phyloP scores from a whole-genome alignment of 2,113 vertebrate genomes.

The Eretmochelys imbricata region DNA sequence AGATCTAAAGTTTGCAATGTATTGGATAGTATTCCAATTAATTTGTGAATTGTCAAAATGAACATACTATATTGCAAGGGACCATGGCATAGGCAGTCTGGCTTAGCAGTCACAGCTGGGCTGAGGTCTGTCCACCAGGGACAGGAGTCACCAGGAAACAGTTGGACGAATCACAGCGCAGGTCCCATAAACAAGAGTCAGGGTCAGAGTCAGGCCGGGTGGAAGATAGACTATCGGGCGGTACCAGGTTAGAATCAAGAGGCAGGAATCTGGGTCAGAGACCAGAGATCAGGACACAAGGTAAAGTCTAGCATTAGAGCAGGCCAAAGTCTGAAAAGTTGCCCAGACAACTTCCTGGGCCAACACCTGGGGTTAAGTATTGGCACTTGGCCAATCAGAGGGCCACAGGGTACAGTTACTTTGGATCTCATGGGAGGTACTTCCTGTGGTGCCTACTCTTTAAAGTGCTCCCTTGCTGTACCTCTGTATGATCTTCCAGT shows the following conservation, averaged over 20 bases:
- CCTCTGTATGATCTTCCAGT: no score
- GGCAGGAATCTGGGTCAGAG: not conserved
- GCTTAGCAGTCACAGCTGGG: not conserved
- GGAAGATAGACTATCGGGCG: not conserved
- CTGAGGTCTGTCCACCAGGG: not conserved
- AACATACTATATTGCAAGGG: not conserved
- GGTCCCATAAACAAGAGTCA: not conserved
- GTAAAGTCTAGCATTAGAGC: no score
- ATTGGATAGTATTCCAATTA: accelerated
- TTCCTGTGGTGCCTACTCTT: no score
- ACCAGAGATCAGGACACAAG: not conserved
- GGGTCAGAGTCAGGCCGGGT: not conserved
- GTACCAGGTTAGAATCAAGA: not conserved
- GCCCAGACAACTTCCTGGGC: not conserved
- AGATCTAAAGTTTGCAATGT: not conserved
- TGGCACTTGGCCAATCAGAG: no score
- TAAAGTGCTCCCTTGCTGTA: no score
- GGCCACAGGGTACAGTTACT: no score
- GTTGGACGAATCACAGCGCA: not conserved
- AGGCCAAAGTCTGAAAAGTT: not conserved
- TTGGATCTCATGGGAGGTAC: no score
- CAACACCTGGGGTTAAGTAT: no score
- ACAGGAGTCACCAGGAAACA: not conserved
- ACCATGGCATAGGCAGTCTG: not conserved
- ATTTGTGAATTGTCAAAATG: not conserved